phyloP scores from a whole-genome alignment of 2,113 vertebrate species.

The Hoplias malabaricus region DNA sequence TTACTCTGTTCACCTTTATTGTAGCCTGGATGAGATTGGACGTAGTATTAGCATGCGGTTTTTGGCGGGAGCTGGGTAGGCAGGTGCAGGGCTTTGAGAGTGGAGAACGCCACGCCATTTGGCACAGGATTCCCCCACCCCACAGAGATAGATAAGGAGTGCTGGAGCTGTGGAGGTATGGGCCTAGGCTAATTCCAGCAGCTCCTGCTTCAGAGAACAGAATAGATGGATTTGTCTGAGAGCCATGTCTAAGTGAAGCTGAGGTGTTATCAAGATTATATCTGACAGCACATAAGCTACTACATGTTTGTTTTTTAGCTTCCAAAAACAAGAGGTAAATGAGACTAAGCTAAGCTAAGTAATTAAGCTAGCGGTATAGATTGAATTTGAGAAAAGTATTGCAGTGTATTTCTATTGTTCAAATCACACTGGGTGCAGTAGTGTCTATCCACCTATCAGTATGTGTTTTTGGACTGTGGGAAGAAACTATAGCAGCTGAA shows the following conservation, averaged over 20 bases:
- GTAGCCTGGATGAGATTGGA: not conserved
- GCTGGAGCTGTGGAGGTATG: slow-evolving; percentile 20
- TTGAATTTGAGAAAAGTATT: too few species aligned
- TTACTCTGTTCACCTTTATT: not conserved
- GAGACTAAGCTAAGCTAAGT: not conserved
- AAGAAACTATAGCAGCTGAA: too few species aligned
- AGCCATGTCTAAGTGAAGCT: not conserved
- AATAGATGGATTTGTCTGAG: slow-evolving; percentile 26
- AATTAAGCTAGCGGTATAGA: not conserved
- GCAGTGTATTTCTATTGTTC: too few species aligned
- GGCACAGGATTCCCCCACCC: slow-evolving; percentile 68
- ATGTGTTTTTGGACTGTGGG: too few species aligned
- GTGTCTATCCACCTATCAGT: too few species aligned
- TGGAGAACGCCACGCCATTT: slow-evolving; percentile 72
- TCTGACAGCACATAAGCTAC: not conserved
- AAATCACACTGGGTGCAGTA: too few species aligned
- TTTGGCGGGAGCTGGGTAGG: slow-evolving; percentile 58
- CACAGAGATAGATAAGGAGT: slow-evolving; percentile 49
- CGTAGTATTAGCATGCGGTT: not conserved
- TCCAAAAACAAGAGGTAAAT: not conserved
- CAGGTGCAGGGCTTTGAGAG: slow-evolving; percentile 60
- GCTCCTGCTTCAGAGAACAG: slow-evolving; percentile 28
- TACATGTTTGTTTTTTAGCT: not conserved
- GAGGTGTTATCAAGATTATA: not conserved
- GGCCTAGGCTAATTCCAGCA: slow-evolving; percentile 33